A percentile compares a stretch with the other conserved stretches of the same genome.
phyloP scores from a whole-genome alignment of 1,140 invertebrate species.

The Drosophila grimshawi region DNA sequence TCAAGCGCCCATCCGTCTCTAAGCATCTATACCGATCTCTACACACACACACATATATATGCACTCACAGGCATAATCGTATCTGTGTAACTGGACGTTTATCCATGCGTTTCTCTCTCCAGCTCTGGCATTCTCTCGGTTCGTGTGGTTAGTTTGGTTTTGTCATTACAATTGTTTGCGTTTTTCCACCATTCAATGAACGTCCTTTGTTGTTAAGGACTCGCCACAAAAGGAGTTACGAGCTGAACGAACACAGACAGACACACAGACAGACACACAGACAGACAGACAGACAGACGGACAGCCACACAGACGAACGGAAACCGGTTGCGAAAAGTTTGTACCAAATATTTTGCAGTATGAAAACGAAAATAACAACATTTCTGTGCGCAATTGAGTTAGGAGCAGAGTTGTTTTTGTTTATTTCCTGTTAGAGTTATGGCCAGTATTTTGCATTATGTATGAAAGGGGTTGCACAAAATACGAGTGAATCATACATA shows the following conservation, averaged over 20 bases:
- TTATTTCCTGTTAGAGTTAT: constrained; percentile 8
- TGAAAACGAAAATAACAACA: constrained; percentile 30
- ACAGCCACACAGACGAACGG: constrained; percentile 11
- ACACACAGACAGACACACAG: constrained; percentile 2
- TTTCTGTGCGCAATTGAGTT: constrained; percentile 35
- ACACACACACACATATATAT: constrained; percentile 15
- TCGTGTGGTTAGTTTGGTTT: constrained; percentile 78
- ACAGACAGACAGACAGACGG: constrained; percentile 1
- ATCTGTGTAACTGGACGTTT: constrained; percentile 20
- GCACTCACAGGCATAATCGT: constrained; percentile 6
- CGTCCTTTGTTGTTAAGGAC: constrained; percentile 69
- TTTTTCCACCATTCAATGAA: constrained; percentile 73
- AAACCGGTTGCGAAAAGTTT: constrained; percentile 32
- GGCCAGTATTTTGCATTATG: constrained; percentile 22
- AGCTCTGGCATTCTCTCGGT: constrained; percentile 28
- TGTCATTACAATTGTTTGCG: constrained; percentile 82
- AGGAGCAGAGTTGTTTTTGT: constrained; percentile 11
- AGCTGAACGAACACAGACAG: background rate
- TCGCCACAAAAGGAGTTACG: constrained; percentile 40
- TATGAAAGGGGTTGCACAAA: constrained; percentile 17
- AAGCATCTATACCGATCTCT: constrained; percentile 57
- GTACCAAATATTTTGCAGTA: constrained; percentile 28
- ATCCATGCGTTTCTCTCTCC: constrained; percentile 38
- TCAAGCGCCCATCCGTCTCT: constrained; percentile 64
- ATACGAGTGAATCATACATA: constrained; percentile 22